Evolutionary conservation across 2,888 invertebrate genomes (phyloP), one percentile per base, ranked within the genome.

Genomic region (Poecilus cupreus): DNA sequence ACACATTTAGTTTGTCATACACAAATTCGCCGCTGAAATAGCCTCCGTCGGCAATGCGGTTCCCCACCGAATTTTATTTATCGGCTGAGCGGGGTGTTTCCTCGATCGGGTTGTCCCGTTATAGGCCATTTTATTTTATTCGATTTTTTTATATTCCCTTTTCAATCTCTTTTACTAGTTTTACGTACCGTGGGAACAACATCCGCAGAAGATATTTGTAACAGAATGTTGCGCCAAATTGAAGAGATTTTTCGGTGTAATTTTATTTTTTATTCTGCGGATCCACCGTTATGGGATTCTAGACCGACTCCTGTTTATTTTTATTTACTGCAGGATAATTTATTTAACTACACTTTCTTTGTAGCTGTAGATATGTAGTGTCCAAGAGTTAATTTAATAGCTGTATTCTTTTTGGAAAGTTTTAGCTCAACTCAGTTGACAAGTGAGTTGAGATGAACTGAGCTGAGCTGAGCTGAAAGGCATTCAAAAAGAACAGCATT

Each of bases 101-200:
- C 4, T 18, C n/a, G 76, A 54, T 76, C 57, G 37, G 77, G 39
- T 77, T 77, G 77, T 64, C 46, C 77, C 43, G 22, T 77, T 77
- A 77, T 46, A 24, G 43, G 43, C 64, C 77, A 64, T 77, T 77
- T 64, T 77, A 77, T 77, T 77, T 77, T 77, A 77, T 77, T 64
- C 46, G 77, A 77, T 77, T 77, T 77, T 74, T 77, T 77, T 76
- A 77, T 77, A 49, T 46, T 77, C 64, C 77, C 57, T 77, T 77
- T 77, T 77, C 77, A 77, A 77, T 77, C 60, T 77, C 60, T 60
- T 75, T 75, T 75, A 51, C 60, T 77, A 77, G 77, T 39, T 60
- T 64, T 64, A 77, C 77, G 77, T 22, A 60, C 37, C 43, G 22
- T 51, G 49, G 51, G 49, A 75, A 51, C 75, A 75, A 75, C 51